phyloP scores from a whole-genome alignment of 1,140 invertebrate genomes.

The Dolichoris vasculosae region DNA sequence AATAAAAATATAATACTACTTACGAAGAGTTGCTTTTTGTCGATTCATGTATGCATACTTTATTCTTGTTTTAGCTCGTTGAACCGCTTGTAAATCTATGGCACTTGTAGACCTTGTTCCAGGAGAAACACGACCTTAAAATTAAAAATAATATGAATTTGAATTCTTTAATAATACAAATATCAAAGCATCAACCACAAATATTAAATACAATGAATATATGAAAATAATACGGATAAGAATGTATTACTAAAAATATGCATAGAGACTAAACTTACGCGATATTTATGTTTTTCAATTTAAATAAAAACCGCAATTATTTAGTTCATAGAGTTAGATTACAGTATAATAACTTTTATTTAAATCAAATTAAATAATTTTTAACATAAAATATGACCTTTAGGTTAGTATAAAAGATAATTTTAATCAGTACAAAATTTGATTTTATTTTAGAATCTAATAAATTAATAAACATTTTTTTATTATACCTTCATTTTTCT shows the following conservation, averaged over 20 bases:
- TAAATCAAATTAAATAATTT: not conserved
- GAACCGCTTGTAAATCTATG: constrained; percentile 91
- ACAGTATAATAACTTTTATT: too few species aligned
- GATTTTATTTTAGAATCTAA: too few species aligned
- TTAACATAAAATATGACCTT: not conserved
- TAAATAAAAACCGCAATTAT: not conserved
- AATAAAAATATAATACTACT: constrained; percentile 70
- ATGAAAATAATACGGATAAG: not conserved
- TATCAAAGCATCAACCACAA: not conserved
- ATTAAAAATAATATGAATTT: constrained; percentile 34
- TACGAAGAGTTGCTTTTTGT: constrained; percentile 85
- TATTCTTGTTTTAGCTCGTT: constrained; percentile 86
- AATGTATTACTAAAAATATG: constrained; percentile 25
- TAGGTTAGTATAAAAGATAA: too few species aligned
- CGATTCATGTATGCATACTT: constrained; percentile 86
- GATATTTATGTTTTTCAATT: constrained; percentile 17
- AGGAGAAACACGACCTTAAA: constrained; percentile 68
- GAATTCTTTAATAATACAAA: not conserved
- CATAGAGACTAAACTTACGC: constrained; percentile 23
- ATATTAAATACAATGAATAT: constrained; percentile 9
- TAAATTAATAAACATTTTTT: too few species aligned
- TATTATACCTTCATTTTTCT: too few species aligned
- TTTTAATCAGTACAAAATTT: too few species aligned
- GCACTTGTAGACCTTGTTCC: constrained; percentile 90
- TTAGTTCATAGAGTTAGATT: not conserved